phyloP scores from a whole-genome alignment of 2,888 invertebrate genomes.

The Phyllotreta cruciferae region DNA sequence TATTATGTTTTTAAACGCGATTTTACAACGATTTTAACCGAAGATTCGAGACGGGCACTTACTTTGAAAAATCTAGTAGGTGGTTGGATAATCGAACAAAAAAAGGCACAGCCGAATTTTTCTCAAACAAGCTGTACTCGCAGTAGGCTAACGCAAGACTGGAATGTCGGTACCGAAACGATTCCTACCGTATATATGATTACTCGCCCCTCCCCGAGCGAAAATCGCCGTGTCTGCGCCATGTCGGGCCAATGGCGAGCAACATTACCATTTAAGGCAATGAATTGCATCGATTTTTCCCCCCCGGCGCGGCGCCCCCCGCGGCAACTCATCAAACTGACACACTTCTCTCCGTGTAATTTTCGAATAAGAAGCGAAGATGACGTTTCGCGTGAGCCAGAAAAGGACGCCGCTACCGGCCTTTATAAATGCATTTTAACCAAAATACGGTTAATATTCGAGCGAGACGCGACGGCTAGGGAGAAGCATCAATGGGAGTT shows the following conservation, averaged over 20 bases:
- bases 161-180: too few relatives aligned
- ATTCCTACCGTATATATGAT: slow-evolving; percentile 66
- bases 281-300: slow-evolving; percentile 67
- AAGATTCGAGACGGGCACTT: slow-evolving; percentile 38
- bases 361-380: slow-evolving; percentile 40
- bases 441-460: slow-evolving; percentile 13
- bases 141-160: slow-evolving; percentile 55
- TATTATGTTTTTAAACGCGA: slow-evolving; percentile 30
- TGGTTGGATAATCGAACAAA: slow-evolving; percentile 46
- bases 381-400: slow-evolving; percentile 38
- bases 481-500: slow-evolving; percentile 25
- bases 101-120: slow-evolving; percentile 49
- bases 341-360: slow-evolving; percentile 48
- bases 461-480: slow-evolving; percentile 25
- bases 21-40: slow-evolving; percentile 30
- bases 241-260: slow-evolving; percentile 67
- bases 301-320: slow-evolving; percentile 38
- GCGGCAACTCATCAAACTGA: slow-evolving; percentile 41
- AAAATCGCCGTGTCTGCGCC: slow-evolving; percentile 53
- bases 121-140: slow-evolving; percentile 45
- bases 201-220: slow-evolving; percentile 63
- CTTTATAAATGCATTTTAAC: slow-evolving; percentile 12
- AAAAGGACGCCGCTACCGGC: slow-evolving; percentile 33
- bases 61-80: slow-evolving; percentile 47
- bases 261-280: slow-evolving; percentile 84